A percentile compares a stretch with the other conserved stretches of the same genome.
Evolutionary conservation across 2,888 invertebrate species (phyloP).

Genomic region (Gymnosoma rotundatum): DNA sequence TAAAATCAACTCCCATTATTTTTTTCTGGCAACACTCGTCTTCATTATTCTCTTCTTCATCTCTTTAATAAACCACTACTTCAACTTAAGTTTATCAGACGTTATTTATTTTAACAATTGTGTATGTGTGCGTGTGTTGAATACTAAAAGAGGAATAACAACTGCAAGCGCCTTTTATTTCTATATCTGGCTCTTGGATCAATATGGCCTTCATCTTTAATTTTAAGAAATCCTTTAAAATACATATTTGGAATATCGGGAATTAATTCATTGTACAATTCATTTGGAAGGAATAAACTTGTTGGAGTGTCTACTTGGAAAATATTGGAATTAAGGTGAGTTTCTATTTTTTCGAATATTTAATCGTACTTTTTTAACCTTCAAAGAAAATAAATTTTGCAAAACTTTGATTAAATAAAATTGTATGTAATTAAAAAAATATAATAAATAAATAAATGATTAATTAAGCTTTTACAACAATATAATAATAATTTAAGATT

Average conservation of each 20-base stretch:
- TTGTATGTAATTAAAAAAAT: no score
- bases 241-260: constrained; percentile 8
- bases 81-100: constrained; percentile 12
- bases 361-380: no score
- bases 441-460: no score
- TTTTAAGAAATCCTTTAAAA: constrained; percentile 43
- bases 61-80: constrained; percentile 17
- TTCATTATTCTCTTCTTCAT: constrained; percentile 1
- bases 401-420: no score
- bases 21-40: constrained; percentile 10
- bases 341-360: neutral
- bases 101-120: neutral
- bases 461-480: no score
- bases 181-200: neutral
- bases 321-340: constrained; percentile 47
- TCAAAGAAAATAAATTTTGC: no score
- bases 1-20: constrained; percentile 31
- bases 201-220: constrained; percentile 50
- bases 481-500: no score
- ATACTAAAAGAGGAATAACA: neutral
- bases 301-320: neutral
- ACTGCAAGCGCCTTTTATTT: constrained; percentile 4
- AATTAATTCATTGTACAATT: constrained; percentile 16
- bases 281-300: constrained; percentile 26
- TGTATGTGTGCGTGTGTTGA: neutral